Conservation (phyloP, 2,888 invertebrate genomes). For the Drymonia ruficornis region DNA sequence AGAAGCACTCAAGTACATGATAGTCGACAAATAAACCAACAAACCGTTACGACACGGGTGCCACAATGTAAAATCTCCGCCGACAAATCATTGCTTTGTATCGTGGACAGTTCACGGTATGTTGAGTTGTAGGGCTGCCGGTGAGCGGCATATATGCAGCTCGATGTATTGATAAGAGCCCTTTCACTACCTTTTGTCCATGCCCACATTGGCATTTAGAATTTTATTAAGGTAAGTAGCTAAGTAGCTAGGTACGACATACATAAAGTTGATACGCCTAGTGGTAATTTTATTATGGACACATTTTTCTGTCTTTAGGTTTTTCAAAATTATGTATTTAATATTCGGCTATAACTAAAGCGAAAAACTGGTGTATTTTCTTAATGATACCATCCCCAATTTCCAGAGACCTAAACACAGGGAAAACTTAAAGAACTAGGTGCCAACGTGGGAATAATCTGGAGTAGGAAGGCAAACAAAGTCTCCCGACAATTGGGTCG, state of each 20-base stretch:
- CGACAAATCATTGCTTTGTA: conserved; percentile 55
- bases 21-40: conserved; percentile 38
- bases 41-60: conserved; percentile 50
- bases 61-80: conserved; percentile 47
- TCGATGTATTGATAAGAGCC: conserved; percentile 12
- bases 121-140: conserved; percentile 35
- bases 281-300: too few species aligned
- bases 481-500: neutral
- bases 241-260: too few species aligned
- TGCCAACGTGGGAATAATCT: neutral
- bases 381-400: too few species aligned
- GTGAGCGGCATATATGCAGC: conserved; percentile 10
- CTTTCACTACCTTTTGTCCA: neutral
- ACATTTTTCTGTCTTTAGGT: too few species aligned
- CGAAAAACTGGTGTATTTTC: too few species aligned
- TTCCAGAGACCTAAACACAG: too few species aligned
- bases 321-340: too few species aligned
- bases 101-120: conserved; percentile 34
- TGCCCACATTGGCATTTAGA: too few species aligned
- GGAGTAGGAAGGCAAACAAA: neutral
- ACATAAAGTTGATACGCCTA: too few species aligned
- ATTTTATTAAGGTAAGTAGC: too few species aligned
- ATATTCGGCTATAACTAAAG: too few species aligned
- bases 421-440: too few species aligned
- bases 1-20: conserved; percentile 23